Base-by-base conservation (phyloP, 2,888 invertebrate genomes). In the Pandemis cinnamomeana region DNA sequence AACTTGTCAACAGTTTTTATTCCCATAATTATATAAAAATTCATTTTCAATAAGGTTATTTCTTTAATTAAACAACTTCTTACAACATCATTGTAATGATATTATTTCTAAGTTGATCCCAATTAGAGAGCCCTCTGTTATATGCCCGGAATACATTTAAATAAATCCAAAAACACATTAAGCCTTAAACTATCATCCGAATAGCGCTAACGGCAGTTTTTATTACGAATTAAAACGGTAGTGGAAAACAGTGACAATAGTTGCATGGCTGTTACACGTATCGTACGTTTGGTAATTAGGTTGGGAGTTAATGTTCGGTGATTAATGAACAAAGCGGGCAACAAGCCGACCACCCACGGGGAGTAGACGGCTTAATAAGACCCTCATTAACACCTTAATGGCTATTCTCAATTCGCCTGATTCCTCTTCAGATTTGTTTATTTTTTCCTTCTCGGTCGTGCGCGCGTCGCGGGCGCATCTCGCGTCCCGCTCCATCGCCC, bases 351-450 rank as follows among this genome's bases (percentile, higher is more conserved):
- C 93, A 93, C 93, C 93, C 93, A 93, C 89, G 76, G 90, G 89
- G 91, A 88, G 90, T 88, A 91, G 92, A 93, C 92, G 91, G 91
- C 93, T 94, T 93, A 93, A 94, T 94, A 94, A 93, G 92, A 89
- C 89, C 89, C 93, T 93, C 92, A 93, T 94, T 93, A 94, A 93
- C 93, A 94, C 93, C 93, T 93, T 92, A 91, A 93, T 92, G 91
- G 92, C 88, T 91, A 91, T 93, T 92, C 92, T 91, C 92, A 92
- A 92, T 93, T 92, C 92, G 90, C 90, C 87, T 90, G 91, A 90
- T 91, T 91, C 89, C 89, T 89, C 87, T 91, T 83, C 86, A 89
- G 84, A 91, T 91, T 92, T 91, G 91, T 91, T 92, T 91, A 89
- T 89, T 90, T 89, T 20, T 85, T 82, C 85, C 79, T 77, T 91